Conservation (phyloP, 2,113 vertebrate genomes). For the Spilogale gracilis region DNA sequence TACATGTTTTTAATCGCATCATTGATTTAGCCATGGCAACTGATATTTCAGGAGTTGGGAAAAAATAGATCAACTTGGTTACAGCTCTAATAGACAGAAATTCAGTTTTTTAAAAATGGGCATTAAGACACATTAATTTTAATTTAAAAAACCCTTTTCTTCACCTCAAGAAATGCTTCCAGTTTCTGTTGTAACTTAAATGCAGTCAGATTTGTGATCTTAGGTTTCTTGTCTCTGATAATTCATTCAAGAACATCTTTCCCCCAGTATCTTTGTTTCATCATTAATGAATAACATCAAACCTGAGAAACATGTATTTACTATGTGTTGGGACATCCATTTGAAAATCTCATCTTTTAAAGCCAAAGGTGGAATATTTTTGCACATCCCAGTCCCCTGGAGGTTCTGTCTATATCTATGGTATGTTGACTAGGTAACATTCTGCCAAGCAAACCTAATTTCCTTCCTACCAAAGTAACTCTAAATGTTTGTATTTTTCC, state of each 20-base stretch:
- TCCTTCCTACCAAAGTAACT: slow-evolving; percentile 81
- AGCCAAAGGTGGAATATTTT: slow-evolving; percentile 80
- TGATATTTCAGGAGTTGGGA: background rate
- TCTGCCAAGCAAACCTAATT: slow-evolving; percentile 84
- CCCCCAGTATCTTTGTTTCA: slow-evolving; percentile 68
- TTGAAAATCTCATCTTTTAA: slow-evolving; percentile 83
- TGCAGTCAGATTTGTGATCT: slow-evolving; percentile 36
- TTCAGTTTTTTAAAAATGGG: background rate
- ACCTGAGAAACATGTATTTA: slow-evolving; percentile 70
- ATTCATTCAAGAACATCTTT: slow-evolving; percentile 53
- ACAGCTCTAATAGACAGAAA: background rate
- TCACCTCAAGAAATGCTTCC: slow-evolving; percentile 49
- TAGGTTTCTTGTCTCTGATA: slow-evolving; percentile 64
- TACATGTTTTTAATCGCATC: background rate
- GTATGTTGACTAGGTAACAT: slow-evolving; percentile 75
- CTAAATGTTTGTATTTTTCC: slow-evolving; percentile 81
- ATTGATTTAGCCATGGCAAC: background rate
- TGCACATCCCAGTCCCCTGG: slow-evolving; percentile 57
- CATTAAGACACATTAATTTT: slow-evolving; percentile 55
- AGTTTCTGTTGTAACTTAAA: slow-evolving; percentile 61
- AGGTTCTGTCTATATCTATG: slow-evolving; percentile 64
- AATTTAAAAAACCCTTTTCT: slow-evolving; percentile 2
- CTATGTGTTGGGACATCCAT: slow-evolving; percentile 71
- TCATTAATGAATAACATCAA: slow-evolving; percentile 74
- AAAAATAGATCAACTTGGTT: background rate